These are phyloP conservation scores for Lamprologus ornatipinnis DNA, from an alignment of 2,113 vertebrate species.

Conservation along the genomic window DNA sequence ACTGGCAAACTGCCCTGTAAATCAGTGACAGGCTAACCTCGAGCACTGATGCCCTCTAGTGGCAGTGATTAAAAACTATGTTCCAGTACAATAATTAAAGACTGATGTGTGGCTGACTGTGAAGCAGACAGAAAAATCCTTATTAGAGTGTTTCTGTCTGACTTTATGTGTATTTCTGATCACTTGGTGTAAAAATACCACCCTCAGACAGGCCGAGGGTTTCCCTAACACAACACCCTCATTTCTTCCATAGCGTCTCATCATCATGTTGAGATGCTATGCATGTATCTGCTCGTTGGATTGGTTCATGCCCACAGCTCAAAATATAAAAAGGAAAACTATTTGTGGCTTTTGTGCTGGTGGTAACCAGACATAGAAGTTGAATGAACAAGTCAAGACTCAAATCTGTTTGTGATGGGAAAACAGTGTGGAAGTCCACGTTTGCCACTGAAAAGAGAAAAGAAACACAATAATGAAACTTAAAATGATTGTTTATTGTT, in stretches of 20 bases:
- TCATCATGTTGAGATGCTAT: not conserved
- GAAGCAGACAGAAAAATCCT: not conserved
- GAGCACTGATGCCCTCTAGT: not conserved
- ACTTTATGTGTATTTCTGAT: not conserved
- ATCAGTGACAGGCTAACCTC: not conserved
- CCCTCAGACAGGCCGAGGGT: rapidly evolving
- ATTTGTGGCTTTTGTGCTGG: not conserved
- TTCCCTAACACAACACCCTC: not conserved
- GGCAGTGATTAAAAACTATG: not conserved
- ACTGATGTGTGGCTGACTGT: not conserved
- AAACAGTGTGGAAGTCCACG: not conserved
- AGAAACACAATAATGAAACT: not conserved
- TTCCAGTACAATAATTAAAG: not conserved
- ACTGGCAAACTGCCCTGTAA: not conserved
- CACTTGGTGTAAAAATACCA: not conserved
- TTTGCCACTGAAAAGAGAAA: not conserved
- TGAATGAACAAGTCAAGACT: not conserved
- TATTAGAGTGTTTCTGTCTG: not conserved
- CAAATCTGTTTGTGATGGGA: not conserved
- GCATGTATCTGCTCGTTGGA: not conserved
- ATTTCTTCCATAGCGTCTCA: not conserved
- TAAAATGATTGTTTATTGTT: not conserved
- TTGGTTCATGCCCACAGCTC: not conserved
- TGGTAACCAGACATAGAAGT: not conserved
- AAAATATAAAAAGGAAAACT: not conserved